These are phyloP conservation scores for Lethrus apterus DNA, from an alignment of 1,140 invertebrate species.

Conservation along the genomic window DNA sequence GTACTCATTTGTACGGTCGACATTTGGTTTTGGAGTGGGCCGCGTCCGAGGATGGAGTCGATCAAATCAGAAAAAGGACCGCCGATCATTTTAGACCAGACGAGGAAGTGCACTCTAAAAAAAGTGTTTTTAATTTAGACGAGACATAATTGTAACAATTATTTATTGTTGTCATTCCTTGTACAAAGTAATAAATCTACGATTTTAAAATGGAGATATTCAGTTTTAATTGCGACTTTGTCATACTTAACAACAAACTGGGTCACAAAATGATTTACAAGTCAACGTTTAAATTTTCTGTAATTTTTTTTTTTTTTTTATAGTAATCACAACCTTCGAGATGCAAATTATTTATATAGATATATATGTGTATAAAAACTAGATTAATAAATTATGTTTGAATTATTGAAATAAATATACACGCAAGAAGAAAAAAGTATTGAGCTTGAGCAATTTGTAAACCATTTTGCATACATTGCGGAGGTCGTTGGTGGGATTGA, in stretches of 20 bases:
- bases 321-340: constrained; percentile 12
- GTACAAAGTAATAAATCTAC: no score
- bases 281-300: constrained; percentile 13
- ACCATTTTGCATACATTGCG: constrained; percentile 7
- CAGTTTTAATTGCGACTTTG: no score
- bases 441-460: no score
- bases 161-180: no score
- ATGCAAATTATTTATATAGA: constrained; percentile 15
- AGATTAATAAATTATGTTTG: constrained; percentile 2
- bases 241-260: no score
- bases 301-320: constrained; percentile 10
- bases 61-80: constrained; percentile 76
- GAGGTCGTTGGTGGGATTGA: neutral
- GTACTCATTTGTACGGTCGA: constrained; percentile 95
- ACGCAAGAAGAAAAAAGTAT: constrained; percentile 12
- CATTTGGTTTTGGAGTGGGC: constrained; percentile 96
- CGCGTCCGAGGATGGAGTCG: constrained; percentile 68
- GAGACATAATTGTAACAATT: no score
- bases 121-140: constrained; percentile 48
- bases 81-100: constrained; percentile 59
- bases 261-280: constrained; percentile 17
- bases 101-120: constrained; percentile 45
- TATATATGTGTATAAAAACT: constrained; percentile 10
- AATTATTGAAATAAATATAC: constrained; percentile 11
- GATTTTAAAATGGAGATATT: no score